Evolutionary conservation across 2,797 vertebrate genomes (phyloP), one percentile per base, ranked within the genome.

Genomic region (Gadopsis marmoratus): DNA sequence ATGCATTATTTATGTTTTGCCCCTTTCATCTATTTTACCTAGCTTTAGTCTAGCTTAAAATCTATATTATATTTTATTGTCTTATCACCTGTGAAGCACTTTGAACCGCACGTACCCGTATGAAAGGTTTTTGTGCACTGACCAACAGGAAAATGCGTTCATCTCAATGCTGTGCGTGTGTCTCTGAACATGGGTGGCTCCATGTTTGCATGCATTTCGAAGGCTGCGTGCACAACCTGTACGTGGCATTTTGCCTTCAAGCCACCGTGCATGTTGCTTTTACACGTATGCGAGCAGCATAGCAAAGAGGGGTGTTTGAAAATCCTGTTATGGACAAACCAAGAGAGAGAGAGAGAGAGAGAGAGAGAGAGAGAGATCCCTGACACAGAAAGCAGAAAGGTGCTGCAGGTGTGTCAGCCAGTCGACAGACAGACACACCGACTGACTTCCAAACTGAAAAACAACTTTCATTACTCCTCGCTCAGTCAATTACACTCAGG

Each of bases 341-440:
- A 17, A 69, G 41, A 4, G 31, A 37, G 53, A 53, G 16, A 69
- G 13, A 47, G 53, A 39, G 31, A 64, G 37, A 39, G 21, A 58
- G 14, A 2, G 14, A 31, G 19, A 45, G 29, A 51, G 37, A 31
- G 7, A 50, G 48, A 43, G 33, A 51, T 45, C 61, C 58, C 51
- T 9, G 37, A 47, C 31, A 53, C 58, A 47, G 37, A 47, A 12
- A 51, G 48, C 62, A 70, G 56, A 43, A 45, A 78, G 12, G 56
- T 9, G 21, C 72, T 84, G 50, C 75, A 79, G 78, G 78, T 84
- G 64, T 43, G 67, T 73, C 71, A 71, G 73, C 13, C 41, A 43
- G 41, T 45, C 37, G 33, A 70, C 47, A 16, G 12, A 48, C 31
- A 55, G 19, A 55, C 55, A 7, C 12, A 54, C 11, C 3, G 43